Evolutionary conservation across 1,140 invertebrate species (phyloP).

Genomic region (Calycopis cecrops): DNA sequence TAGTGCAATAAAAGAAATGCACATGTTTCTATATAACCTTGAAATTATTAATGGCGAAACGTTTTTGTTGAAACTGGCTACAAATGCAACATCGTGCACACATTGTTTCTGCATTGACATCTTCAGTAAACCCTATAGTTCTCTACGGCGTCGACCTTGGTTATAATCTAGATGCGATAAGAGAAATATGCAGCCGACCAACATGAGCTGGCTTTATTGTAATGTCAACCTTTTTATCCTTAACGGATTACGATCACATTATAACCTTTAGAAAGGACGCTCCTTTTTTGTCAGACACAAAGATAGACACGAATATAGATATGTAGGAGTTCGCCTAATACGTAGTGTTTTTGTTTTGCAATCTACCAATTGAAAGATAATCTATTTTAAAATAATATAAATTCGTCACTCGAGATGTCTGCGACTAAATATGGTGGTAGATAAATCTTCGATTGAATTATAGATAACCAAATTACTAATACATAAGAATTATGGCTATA

Average conservation of each 20-base stretch:
- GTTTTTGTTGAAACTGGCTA: no score
- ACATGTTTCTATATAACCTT: no score
- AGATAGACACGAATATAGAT: neutral
- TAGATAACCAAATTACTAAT: no score
- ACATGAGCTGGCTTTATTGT: conserved; percentile 21
- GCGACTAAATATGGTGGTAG: neutral
- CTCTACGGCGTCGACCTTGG: conserved; percentile 38
- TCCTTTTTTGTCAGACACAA: conserved; percentile 5
- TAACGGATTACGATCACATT: conserved; percentile 3
- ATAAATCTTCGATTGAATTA: neutral
- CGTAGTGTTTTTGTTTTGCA: neutral
- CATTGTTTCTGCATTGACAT: conserved; percentile 26
- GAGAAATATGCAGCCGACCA: conserved; percentile 33
- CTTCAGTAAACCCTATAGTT: conserved; percentile 28
- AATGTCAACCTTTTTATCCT: conserved; percentile 7
- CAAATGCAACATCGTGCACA: conserved; percentile 7
- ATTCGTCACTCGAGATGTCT: neutral
- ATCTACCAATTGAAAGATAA: neutral
- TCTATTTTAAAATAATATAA: neutral
- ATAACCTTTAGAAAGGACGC: conserved; percentile 6
- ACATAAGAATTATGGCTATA: no score
- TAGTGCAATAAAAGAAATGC: no score
- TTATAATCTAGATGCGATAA: conserved; percentile 44
- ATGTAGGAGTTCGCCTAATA: neutral
- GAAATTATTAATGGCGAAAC: no score